Evolutionary conservation across 2,888 invertebrate genomes (phyloP).

Genomic region (Xanthia togata): DNA sequence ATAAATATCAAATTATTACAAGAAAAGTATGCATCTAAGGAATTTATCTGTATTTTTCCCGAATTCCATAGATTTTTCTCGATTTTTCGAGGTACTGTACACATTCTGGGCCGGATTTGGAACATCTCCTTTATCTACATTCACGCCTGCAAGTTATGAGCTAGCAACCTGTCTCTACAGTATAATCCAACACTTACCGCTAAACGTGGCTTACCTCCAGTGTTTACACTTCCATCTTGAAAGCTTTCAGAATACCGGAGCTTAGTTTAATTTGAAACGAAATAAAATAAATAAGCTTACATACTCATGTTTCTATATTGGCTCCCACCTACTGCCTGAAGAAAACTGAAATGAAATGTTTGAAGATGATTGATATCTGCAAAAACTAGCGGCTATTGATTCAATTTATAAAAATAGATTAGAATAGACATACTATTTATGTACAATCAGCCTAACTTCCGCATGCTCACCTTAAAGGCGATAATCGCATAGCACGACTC

Average conservation of each 20-base stretch:
- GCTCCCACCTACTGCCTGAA: neutral
- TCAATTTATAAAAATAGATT: conserved; percentile 20
- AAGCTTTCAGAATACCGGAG: conserved; percentile 10
- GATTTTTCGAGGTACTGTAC: no score
- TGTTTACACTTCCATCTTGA: conserved; percentile 11
- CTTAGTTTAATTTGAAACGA: conserved; percentile 4
- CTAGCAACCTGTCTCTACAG: conserved; percentile 1
- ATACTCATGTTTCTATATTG: conserved; percentile 21
- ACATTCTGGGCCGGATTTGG: no score
- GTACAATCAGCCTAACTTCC: no score
- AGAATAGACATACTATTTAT: neutral
- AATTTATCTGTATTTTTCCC: no score
- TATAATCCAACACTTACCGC: conserved; percentile 24
- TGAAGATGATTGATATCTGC: conserved; percentile 30
- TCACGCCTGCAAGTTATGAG: conserved; percentile 12
- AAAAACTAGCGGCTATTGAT: conserved; percentile 7
- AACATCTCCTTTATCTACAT: conserved; percentile 19
- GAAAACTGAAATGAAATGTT: conserved; percentile 13
- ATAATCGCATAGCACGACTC: no score
- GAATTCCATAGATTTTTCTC: no score
- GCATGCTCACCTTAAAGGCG: no score
- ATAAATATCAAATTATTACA: no score
- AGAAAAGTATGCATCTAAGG: no score
- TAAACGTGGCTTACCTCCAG: neutral
- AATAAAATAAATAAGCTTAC: conserved; percentile 19